Evolutionary conservation across 2,113 vertebrate species (phyloP).

Genomic region (Quiscalus mexicanus): DNA sequence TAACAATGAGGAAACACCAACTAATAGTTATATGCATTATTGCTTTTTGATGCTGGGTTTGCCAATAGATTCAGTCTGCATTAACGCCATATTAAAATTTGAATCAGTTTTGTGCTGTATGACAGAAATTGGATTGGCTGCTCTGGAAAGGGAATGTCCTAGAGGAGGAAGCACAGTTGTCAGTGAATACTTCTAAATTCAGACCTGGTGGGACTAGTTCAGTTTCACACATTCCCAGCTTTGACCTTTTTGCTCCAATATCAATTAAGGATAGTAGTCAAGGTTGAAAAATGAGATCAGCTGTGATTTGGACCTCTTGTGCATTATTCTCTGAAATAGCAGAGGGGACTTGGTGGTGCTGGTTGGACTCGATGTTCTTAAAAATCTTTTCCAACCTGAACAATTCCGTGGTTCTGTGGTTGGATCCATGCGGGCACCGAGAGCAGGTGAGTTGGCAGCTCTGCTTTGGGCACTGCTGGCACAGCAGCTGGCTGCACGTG

Average conservation of each 20-base stretch:
- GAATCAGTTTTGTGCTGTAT: neutral
- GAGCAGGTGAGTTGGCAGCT: neutral
- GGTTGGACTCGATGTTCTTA: neutral
- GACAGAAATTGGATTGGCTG: neutral
- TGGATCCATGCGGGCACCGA: neutral
- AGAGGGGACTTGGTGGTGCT: neutral
- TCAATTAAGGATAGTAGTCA: neutral
- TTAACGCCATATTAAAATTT: neutral
- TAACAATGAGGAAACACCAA: neutral
- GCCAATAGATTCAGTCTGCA: neutral
- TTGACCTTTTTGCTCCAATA: neutral
- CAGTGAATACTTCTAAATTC: neutral
- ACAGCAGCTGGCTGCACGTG: rapidly evolving
- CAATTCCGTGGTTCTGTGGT: rapidly evolving
- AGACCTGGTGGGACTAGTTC: neutral
- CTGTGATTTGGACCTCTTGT: neutral
- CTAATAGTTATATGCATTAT: neutral
- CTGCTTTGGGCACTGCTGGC: neutral
- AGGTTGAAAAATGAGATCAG: neutral
- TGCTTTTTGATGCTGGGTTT: neutral
- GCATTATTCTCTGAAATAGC: neutral
- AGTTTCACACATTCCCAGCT: neutral
- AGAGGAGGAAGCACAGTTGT: neutral
- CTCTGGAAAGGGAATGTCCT: neutral
- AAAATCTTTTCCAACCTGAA: neutral